Evolutionary conservation across 92 coral and sea anemone species (phyloP).

Genomic region (Palythoa grandis): DNA sequence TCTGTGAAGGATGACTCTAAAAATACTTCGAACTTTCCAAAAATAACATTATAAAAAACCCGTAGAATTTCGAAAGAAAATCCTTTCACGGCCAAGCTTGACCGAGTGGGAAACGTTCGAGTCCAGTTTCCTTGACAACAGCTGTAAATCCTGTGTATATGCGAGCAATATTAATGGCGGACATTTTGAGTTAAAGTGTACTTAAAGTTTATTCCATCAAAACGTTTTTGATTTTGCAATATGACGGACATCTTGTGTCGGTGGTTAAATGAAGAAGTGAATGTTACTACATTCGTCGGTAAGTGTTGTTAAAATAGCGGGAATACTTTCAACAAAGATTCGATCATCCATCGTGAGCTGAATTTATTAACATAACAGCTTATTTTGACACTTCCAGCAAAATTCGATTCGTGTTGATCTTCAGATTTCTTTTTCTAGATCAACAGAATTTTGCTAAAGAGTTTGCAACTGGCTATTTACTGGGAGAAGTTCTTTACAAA

Average conservation of each 20-base stretch:
- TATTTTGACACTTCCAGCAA: no score
- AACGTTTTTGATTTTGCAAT: slow-evolving; percentile 32
- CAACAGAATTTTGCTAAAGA: slow-evolving; percentile 83
- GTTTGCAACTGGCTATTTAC: slow-evolving; percentile 90
- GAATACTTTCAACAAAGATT: background rate
- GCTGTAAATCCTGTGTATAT: slow-evolving; percentile 40
- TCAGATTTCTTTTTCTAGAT: slow-evolving; percentile 52
- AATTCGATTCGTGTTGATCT: no score
- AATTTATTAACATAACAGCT: background rate
- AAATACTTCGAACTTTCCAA: background rate
- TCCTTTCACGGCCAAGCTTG: background rate
- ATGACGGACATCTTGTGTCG: slow-evolving; percentile 99
- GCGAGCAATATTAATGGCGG: slow-evolving; percentile 56
- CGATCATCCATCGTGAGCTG: background rate
- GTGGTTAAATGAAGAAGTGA: slow-evolving; percentile 96
- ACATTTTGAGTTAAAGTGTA: slow-evolving; percentile 46
- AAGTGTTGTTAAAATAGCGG: slow-evolving; percentile 38
- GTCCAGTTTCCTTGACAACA: slow-evolving; percentile 68
- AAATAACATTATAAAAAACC: background rate
- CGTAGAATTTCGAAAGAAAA: background rate
- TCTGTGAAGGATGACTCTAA: no score
- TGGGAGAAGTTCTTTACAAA: slow-evolving; percentile 89
- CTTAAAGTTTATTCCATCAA: background rate
- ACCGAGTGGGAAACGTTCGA: slow-evolving; percentile 21
- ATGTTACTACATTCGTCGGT: slow-evolving; percentile 86